phyloP scores from a whole-genome alignment of 30 jellyfish, hydroid and myxozoan genomes.

The Turritopsis dohrnii region DNA sequence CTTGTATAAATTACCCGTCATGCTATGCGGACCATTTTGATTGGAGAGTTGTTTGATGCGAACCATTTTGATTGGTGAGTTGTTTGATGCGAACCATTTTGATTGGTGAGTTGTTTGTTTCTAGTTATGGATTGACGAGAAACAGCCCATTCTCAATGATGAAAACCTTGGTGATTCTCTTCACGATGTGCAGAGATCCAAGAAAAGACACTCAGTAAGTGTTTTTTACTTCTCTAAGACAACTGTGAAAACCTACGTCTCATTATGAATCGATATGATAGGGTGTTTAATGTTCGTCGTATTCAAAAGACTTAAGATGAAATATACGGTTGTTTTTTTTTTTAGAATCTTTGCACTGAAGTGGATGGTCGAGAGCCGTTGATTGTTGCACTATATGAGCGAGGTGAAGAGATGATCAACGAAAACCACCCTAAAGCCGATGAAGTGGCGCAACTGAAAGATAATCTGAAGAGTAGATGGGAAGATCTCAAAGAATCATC shows the following conservation, averaged over 20 bases:
- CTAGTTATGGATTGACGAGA: constrained; percentile 93
- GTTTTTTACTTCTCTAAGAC: neutral
- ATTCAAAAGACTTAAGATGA: neutral
- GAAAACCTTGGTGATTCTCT: constrained; percentile 72
- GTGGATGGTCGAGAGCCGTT: constrained; percentile 96
- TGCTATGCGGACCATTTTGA: neutral
- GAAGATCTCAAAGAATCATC: constrained; percentile 70
- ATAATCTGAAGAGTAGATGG: constrained; percentile 61
- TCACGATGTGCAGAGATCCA: constrained; percentile 82
- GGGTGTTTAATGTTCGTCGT: no score
- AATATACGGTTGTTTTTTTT: neutral
- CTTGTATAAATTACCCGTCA: neutral
- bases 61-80: neutral
- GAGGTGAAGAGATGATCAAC: constrained; percentile 68
- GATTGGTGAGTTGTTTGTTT: constrained; percentile 37
- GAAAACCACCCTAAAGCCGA: constrained; percentile 68
- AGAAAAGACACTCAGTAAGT: constrained; percentile 84
- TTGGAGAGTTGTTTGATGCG: neutral
- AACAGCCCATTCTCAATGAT: constrained; percentile 73
- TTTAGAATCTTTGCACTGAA: constrained; percentile 86
- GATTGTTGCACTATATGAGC: constrained; percentile 53
- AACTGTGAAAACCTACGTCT: neutral
- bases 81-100: constrained; percentile 46
- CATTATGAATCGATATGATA: neutral
- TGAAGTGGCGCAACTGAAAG: constrained; percentile 51